phyloP scores from a whole-genome alignment of 37 sponge, comb jelly and placozoan genomes.

The Aphrocallistes beatrix region DNA sequence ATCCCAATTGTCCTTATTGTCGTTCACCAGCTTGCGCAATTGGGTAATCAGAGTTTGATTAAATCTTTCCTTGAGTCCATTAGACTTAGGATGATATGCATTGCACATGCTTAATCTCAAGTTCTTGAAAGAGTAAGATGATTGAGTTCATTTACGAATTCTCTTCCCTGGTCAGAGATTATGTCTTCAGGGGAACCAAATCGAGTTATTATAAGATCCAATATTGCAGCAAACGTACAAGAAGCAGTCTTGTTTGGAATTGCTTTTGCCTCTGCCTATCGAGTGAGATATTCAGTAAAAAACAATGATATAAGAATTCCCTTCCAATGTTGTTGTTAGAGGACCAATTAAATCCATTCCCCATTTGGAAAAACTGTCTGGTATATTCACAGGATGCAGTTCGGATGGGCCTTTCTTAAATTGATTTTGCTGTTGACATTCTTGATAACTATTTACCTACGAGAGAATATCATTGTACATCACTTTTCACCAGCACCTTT shows the following conservation, averaged over 20 bases:
- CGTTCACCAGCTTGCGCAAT: background rate
- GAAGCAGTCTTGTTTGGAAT: background rate
- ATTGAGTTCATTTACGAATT: background rate
- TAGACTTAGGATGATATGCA: constrained; percentile 32
- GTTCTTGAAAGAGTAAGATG: too few relatives aligned
- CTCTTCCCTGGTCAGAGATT: background rate
- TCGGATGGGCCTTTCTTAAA: too few relatives aligned
- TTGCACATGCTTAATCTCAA: background rate
- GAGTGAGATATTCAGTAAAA: too few relatives aligned
- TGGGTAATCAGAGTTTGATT: constrained; percentile 22
- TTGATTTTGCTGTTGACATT: too few relatives aligned
- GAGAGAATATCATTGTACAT: too few relatives aligned
- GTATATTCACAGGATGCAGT: background rate
- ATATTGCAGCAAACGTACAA: background rate
- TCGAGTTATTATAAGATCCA: background rate
- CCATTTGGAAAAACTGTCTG: too few relatives aligned
- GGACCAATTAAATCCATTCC: too few relatives aligned
- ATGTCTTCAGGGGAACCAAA: background rate
- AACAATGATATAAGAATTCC: too few relatives aligned
- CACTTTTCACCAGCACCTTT: too few relatives aligned
- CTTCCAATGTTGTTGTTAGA: too few relatives aligned
- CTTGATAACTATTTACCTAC: background rate
- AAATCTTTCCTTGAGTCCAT: constrained; percentile 26
- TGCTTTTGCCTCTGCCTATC: background rate
- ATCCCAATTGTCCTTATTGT: background rate